Percentiles rank a stretch among this genome's conserved stretches.
phyloP scores from a whole-genome alignment of 2,797 vertebrate species.

The Naso thynnoides region DNA sequence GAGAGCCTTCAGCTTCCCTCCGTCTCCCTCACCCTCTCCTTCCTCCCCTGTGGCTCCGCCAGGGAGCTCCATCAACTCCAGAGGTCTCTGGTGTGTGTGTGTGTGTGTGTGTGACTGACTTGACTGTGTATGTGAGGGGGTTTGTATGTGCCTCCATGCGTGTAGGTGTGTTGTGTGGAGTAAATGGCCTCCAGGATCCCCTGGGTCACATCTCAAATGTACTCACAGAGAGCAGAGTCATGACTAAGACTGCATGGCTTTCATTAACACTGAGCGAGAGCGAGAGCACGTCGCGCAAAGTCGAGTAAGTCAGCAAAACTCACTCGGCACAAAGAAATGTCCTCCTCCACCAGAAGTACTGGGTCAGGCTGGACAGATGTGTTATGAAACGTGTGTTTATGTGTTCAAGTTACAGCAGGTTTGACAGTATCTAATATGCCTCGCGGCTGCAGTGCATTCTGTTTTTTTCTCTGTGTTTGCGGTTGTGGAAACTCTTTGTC shows the following conservation, averaged over 20 bases:
- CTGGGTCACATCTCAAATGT: constrained; percentile 74
- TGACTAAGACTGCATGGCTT: constrained; percentile 73
- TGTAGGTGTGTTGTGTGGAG: constrained; percentile 62
- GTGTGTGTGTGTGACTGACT: constrained; percentile 31
- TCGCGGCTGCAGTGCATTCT: too few relatives aligned
- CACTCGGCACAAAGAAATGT: background rate
- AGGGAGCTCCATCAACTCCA: constrained; percentile 54
- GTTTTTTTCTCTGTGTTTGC: too few relatives aligned
- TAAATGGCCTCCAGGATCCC: constrained; percentile 78
- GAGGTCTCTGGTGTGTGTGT: constrained; percentile 46
- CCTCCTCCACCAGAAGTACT: constrained; percentile 15
- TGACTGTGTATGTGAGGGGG: constrained; percentile 31
- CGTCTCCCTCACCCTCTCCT: constrained; percentile 14
- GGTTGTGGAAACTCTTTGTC: too few relatives aligned
- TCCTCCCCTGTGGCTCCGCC: constrained; percentile 34
- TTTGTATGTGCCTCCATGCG: constrained; percentile 47
- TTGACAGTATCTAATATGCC: too few relatives aligned
- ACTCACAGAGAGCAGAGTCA: constrained; percentile 80
- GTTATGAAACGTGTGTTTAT: background rate
- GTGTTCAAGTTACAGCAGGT: background rate
- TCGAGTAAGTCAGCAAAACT: constrained; percentile 43
- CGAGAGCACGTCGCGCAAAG: constrained; percentile 13
- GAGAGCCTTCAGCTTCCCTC: constrained; percentile 31
- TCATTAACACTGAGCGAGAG: constrained; percentile 51
- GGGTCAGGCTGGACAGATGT: background rate